Percentiles rank a stretch among this genome's conserved stretches.
Conservation (phyloP, 2,888 invertebrate genomes). For the Drosophila subquinaria region DNA sequence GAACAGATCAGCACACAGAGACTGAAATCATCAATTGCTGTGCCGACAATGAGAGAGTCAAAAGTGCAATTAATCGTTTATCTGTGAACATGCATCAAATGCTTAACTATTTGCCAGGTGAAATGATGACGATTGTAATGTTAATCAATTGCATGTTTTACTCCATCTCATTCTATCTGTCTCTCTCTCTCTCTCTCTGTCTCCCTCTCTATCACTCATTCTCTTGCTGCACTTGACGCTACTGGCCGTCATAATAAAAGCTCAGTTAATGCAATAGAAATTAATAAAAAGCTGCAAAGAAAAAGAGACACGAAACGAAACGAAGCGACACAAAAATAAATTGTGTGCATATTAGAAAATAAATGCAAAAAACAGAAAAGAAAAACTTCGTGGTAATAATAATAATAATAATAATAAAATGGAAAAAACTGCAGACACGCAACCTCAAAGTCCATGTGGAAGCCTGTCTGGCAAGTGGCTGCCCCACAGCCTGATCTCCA, state of each 20-base stretch:
- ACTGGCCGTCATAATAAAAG: conserved; percentile 61
- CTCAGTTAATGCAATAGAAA: conserved; percentile 43
- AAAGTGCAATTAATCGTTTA: conserved; percentile 37
- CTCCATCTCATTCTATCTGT: neutral
- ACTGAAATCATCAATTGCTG: conserved; percentile 16
- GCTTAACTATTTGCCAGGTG: conserved; percentile 21
- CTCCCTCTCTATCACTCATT: too few relatives aligned
- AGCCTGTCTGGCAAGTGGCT: conserved; percentile 53
- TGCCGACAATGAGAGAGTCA: conserved; percentile 32
- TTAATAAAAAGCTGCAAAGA: conserved; percentile 41
- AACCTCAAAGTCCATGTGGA: conserved; percentile 51
- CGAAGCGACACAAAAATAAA: conserved; percentile 34
- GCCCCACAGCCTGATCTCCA: conserved; percentile 12
- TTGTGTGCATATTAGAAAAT: conserved; percentile 63
- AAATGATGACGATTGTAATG: conserved; percentile 14
- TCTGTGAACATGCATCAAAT: conserved; percentile 26
- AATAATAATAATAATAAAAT: conserved; percentile 34
- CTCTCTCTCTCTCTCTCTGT: neutral
- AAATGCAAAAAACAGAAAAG: conserved; percentile 36
- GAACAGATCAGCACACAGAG: neutral
- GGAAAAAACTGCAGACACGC: conserved; percentile 46
- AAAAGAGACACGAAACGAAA: conserved; percentile 13
- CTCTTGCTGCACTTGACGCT: conserved; percentile 62
- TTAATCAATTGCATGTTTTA: conserved; percentile 16
- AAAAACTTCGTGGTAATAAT: conserved; percentile 26